phyloP scores from a whole-genome alignment of 2,113 vertebrate genomes.

The Echinops telfairi region DNA sequence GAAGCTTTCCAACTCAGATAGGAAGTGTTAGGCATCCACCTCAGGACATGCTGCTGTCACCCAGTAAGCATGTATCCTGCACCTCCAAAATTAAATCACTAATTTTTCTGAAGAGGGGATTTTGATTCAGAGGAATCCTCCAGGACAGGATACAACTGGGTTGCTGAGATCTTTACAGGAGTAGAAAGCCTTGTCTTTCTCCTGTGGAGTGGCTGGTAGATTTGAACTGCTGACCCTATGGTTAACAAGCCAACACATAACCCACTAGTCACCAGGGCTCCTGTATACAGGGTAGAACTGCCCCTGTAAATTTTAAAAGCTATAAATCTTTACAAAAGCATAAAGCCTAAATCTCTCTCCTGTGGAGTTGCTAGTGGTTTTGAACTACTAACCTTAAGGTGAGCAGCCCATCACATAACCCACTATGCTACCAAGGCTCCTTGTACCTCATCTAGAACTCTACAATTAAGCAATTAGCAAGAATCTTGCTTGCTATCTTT shows the following conservation, averaged over 20 bases:
- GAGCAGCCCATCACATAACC: not conserved
- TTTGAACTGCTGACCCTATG: no score
- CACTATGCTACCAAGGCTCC: not conserved
- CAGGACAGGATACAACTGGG: no score
- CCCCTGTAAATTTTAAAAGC: no score
- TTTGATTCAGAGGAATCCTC: no score
- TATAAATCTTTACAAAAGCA: no score
- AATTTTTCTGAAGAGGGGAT: not conserved
- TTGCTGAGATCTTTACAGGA: not conserved
- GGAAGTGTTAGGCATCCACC: constrained; percentile 9
- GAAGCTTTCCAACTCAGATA: not conserved
- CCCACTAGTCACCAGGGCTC: no score
- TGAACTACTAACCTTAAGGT: not conserved
- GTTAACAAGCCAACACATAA: no score
- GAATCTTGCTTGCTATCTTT: not conserved
- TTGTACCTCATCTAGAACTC: not conserved
- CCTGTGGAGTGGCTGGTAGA: no score
- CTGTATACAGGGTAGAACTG: no score
- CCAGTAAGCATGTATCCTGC: not conserved
- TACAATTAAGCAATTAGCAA: not conserved
- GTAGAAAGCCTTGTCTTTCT: not conserved
- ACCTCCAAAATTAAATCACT: constrained; percentile 39
- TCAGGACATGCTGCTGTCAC: not conserved
- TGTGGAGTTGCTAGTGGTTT: no score
- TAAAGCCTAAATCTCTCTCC: no score